A percentile compares a stretch with the other conserved stretches of the same genome.
These are phyloP conservation scores for Lates japonicus DNA, from an alignment of 2,797 vertebrate species.

Conservation along the genomic window DNA sequence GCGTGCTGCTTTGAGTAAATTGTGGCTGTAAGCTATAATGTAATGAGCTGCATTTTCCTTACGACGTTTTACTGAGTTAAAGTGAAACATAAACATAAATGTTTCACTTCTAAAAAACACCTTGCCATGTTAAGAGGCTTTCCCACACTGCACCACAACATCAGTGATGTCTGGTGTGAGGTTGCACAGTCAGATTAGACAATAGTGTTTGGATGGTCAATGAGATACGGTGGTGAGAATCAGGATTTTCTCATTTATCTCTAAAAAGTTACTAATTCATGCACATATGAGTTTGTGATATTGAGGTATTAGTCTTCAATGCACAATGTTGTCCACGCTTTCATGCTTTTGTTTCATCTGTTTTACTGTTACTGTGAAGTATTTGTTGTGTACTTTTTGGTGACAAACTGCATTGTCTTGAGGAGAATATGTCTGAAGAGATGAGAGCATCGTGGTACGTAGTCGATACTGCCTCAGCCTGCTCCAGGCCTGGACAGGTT, in stretches of 20 bases:
- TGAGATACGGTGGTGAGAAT: not conserved
- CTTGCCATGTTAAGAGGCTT: not conserved
- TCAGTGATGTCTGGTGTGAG: too few relatives aligned
- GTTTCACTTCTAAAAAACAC: too few relatives aligned
- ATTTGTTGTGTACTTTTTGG: not conserved
- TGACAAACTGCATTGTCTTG: not conserved
- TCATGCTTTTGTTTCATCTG: not conserved
- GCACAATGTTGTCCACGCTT: not conserved
- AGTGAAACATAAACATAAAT: not conserved
- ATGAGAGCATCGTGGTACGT: not conserved
- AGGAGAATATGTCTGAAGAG: not conserved
- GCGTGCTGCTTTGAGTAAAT: not conserved
- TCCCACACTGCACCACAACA: not conserved
- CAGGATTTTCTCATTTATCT: not conserved
- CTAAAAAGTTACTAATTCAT: not conserved
- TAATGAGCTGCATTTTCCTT: not conserved
- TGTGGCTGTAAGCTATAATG: not conserved
- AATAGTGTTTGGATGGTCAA: not conserved
- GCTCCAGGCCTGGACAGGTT: slow-evolving; percentile 55
- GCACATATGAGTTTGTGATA: not conserved
- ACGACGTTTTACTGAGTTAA: not conserved
- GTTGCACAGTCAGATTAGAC: too few relatives aligned
- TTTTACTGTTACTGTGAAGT: not conserved
- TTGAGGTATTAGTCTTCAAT: not conserved
- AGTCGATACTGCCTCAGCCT: slow-evolving; percentile 32